Conservation (phyloP, 2,888 invertebrate genomes). For the Schrankia costaestrigalis region DNA sequence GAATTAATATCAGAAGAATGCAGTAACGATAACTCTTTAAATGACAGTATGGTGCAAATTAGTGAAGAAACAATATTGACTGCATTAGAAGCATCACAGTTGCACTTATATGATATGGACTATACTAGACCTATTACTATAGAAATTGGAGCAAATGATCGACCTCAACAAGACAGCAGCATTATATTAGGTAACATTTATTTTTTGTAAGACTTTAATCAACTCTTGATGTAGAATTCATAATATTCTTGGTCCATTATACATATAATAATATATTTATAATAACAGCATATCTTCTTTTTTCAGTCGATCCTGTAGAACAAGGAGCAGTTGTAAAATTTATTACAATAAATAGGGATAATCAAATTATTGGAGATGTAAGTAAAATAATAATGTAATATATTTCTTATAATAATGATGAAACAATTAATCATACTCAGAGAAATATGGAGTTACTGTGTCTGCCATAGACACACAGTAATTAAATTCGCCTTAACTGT, state of each 20-base stretch:
- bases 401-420: not conserved
- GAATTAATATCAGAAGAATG: slow-evolving; percentile 47
- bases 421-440: too few relatives aligned
- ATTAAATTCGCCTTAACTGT: too few relatives aligned
- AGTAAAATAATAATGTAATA: slow-evolving; percentile 29
- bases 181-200: slow-evolving; percentile 60
- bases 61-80: slow-evolving; percentile 68
- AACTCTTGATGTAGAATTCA: not conserved
- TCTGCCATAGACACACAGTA: too few relatives aligned
- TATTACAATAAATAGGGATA: slow-evolving; percentile 63
- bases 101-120: slow-evolving; percentile 60
- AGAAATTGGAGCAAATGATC: slow-evolving; percentile 65
- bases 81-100: slow-evolving; percentile 61
- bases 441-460: too few relatives aligned
- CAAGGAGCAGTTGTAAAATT: slow-evolving; percentile 62
- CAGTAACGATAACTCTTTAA: slow-evolving; percentile 45
- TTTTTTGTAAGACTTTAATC: not conserved
- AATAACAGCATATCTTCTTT: too few relatives aligned
- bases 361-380: slow-evolving; percentile 68
- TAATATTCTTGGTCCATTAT: too few relatives aligned
- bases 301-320: slow-evolving; percentile 67
- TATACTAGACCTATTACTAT: slow-evolving; percentile 64
- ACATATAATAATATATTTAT: too few relatives aligned
- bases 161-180: slow-evolving; percentile 62
- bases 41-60: slow-evolving; percentile 57